These are phyloP conservation scores for Thymelicus lineola DNA, from an alignment of 2,888 invertebrate species.

Conservation along the genomic window DNA sequence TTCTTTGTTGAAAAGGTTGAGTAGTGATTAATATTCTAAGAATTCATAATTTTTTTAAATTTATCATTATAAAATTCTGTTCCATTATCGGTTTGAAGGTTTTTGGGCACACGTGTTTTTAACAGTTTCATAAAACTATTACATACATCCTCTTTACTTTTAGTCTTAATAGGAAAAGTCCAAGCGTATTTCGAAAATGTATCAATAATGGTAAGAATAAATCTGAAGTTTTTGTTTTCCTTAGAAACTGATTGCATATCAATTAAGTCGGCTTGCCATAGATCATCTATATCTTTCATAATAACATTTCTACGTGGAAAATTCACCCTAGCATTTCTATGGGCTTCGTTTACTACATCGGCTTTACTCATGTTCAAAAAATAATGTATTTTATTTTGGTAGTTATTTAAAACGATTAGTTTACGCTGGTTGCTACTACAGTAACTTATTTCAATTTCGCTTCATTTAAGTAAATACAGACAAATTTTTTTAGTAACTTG, in stretches of 20 bases:
- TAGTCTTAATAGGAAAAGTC: conserved; percentile 2
- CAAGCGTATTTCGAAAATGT: conserved; percentile 54
- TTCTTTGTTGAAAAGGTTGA: conserved; percentile 8
- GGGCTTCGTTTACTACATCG: conserved; percentile 6
- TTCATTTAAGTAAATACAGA: too few species aligned
- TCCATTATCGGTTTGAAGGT: conserved; percentile 6
- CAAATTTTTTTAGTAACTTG: too few species aligned
- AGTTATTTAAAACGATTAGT: background rate
- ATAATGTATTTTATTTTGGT: conserved; percentile 17
- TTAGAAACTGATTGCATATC: conserved; percentile 42
- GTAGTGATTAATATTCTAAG: conserved; percentile 5
- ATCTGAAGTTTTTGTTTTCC: conserved; percentile 20
- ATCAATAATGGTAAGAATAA: conserved; percentile 55
- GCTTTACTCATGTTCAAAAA: conserved; percentile 42
- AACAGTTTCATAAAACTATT: conserved; percentile 2
- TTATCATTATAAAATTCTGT: conserved; percentile 5
- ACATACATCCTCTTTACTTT: conserved; percentile 8
- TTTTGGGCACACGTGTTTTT: conserved; percentile 5
- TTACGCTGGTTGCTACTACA: too few species aligned
- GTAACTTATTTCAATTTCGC: too few species aligned
- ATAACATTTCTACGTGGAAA: conserved; percentile 53
- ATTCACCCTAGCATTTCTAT: conserved; percentile 47
- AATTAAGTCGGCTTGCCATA: conserved; percentile 68
- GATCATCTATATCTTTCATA: conserved; percentile 60
- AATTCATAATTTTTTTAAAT: conserved; percentile 9